A percentile compares a stretch with the other conserved stretches of the same genome.
Evolutionary conservation across 2,888 invertebrate species (phyloP).

Genomic region (Choreutis nemorana): DNA sequence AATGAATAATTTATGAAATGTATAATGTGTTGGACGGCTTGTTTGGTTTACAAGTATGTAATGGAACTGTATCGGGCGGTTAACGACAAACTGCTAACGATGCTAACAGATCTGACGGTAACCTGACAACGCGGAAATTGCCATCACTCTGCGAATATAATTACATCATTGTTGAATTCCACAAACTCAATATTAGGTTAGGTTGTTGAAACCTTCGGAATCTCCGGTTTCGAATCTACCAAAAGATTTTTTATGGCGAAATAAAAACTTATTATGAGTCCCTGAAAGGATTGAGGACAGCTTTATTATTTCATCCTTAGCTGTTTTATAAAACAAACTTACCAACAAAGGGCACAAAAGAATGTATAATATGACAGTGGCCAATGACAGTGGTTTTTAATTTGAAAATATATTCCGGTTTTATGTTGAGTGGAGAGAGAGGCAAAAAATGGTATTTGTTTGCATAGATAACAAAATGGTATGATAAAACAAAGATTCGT

Average conservation of each 20-base stretch:
- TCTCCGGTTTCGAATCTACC: constrained; percentile 10
- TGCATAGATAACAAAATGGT: too few species aligned
- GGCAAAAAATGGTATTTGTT: too few species aligned
- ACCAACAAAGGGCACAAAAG: constrained; percentile 24
- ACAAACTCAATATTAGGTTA: constrained; percentile 14
- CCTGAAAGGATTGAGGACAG: too few species aligned
- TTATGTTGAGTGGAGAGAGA: too few species aligned
- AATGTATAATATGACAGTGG: too few species aligned
- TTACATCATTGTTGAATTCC: constrained; percentile 17
- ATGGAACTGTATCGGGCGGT: constrained; percentile 10
- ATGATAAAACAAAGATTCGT: constrained; percentile 39
- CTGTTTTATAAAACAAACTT: too few species aligned
- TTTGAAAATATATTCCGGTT: too few species aligned
- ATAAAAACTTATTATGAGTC: too few species aligned
- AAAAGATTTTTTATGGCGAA: constrained; percentile 22
- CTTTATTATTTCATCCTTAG: too few species aligned
- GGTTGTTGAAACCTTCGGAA: constrained; percentile 4
- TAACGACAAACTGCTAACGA: constrained; percentile 28
- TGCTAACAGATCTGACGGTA: constrained; percentile 9
- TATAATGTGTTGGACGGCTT: constrained; percentile 17
- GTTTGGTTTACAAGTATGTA: constrained; percentile 18
- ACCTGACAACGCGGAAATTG: constrained; percentile 19
- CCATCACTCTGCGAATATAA: constrained; percentile 18
- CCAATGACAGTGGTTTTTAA: too few species aligned
- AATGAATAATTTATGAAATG: constrained; percentile 21